Percentiles rank a stretch among this genome's conserved stretches.
Evolutionary conservation across 1,140 invertebrate genomes (phyloP).

Genomic region (Drosophila gunungcola): DNA sequence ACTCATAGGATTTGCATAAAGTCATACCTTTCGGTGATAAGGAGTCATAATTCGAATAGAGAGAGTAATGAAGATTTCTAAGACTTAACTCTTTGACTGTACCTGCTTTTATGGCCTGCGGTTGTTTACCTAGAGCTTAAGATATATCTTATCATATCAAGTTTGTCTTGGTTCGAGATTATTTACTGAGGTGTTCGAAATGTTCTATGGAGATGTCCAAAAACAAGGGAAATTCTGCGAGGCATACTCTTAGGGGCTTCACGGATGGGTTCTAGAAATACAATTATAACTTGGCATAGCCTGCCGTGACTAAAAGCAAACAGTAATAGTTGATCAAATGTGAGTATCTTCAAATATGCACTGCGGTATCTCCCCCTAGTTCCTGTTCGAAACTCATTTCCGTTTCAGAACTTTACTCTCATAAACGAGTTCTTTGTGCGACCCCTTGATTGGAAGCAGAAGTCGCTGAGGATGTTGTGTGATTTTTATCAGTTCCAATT

Average conservation of each 20-base stretch:
- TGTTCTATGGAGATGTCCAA: not conserved
- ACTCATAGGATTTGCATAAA: slow-evolving; percentile 54
- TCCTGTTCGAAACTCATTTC: slow-evolving; percentile 42
- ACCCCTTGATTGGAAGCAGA: slow-evolving; percentile 37
- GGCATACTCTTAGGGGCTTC: slow-evolving; percentile 16
- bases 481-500: slow-evolving; percentile 73
- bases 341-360: slow-evolving; percentile 28
- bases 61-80: slow-evolving; percentile 4
- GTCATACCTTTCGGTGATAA: slow-evolving; percentile 15
- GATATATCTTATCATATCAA: slow-evolving; percentile 22
- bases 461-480: slow-evolving; percentile 20
- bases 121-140: slow-evolving; percentile 29
- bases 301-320: slow-evolving; percentile 1
- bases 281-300: not conserved
- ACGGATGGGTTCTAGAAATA: not conserved
- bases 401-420: slow-evolving; percentile 11
- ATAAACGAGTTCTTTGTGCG: slow-evolving; percentile 39
- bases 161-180: slow-evolving; percentile 16
- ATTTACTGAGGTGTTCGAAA: not conserved
- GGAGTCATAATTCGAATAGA: slow-evolving; percentile 19
- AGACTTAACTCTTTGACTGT: not conserved
- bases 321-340: not conserved
- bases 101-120: slow-evolving; percentile 21
- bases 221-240: not conserved
- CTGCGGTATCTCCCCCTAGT: slow-evolving; percentile 28